A percentile compares a stretch with the other conserved stretches of the same genome.
Evolutionary conservation across 2,113 vertebrate genomes (phyloP).

Genomic region (Daboia siamensis): DNA sequence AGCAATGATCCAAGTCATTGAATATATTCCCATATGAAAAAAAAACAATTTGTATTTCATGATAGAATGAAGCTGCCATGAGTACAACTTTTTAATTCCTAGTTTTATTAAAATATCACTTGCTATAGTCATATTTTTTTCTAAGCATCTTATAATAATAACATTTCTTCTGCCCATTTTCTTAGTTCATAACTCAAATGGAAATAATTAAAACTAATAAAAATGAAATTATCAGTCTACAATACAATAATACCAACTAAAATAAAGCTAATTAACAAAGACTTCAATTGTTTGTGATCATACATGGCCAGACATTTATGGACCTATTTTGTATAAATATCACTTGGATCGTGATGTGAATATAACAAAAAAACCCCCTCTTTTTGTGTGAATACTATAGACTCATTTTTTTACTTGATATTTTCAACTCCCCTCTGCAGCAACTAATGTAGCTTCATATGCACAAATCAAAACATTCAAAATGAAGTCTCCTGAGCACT

Average conservation of each 20-base stretch:
- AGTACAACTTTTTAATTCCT: background rate
- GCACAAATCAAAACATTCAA: conserved; percentile 5
- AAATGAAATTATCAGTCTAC: background rate
- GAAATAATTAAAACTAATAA: background rate
- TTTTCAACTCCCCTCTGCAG: conserved; percentile 4
- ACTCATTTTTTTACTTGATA: conserved; percentile 13
- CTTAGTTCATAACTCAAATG: background rate
- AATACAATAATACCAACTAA: background rate
- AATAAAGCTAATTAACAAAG: background rate
- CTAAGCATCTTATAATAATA: background rate
- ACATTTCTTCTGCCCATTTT: background rate
- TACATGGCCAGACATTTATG: background rate
- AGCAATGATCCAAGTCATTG: background rate
- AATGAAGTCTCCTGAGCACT: conserved; percentile 4
- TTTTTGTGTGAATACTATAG: background rate
- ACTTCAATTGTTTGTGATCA: background rate
- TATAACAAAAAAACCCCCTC: background rate
- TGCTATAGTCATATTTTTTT: background rate
- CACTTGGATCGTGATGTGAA: background rate
- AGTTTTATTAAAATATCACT: background rate
- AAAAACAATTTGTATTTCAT: background rate
- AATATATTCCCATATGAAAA: background rate
- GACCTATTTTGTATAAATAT: background rate
- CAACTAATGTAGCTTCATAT: background rate
- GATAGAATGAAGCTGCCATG: background rate